phyloP scores from a whole-genome alignment of 2,113 vertebrate species.

The Ahaetulla prasina region DNA sequence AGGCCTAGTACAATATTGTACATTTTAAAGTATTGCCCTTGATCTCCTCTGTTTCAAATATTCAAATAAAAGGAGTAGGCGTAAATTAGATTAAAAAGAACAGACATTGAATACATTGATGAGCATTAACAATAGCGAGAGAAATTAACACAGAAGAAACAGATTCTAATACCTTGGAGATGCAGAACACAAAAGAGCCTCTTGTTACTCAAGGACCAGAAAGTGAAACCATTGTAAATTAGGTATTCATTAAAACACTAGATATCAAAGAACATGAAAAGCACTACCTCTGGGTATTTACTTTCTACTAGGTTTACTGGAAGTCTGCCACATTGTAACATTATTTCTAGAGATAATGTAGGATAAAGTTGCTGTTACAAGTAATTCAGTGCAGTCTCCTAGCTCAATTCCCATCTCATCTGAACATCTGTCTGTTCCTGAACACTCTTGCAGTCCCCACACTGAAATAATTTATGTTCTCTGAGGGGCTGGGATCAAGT shows the following conservation, averaged over 20 bases:
- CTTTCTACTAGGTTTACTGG: background rate
- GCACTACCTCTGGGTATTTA: background rate
- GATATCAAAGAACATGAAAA: background rate
- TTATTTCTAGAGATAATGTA: constrained; percentile 8
- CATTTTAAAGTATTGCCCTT: background rate
- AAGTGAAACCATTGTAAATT: constrained; percentile 16
- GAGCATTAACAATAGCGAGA: background rate
- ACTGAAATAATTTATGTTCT: background rate
- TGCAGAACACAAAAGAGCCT: background rate
- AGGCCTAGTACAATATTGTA: background rate
- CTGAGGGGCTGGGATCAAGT: background rate
- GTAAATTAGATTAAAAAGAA: background rate
- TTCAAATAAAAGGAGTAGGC: background rate
- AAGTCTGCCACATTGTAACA: background rate
- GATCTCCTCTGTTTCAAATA: background rate
- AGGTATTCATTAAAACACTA: background rate
- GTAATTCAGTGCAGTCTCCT: constrained; percentile 4
- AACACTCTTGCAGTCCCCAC: background rate
- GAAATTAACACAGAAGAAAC: constrained; percentile 6
- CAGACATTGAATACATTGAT: background rate
- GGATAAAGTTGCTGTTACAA: background rate
- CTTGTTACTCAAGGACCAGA: constrained; percentile 17
- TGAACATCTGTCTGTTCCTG: background rate
- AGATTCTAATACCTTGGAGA: constrained; percentile 11
- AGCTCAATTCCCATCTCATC: background rate